phyloP scores from a whole-genome alignment of 1,140 invertebrate genomes.

The Bombus polaris region DNA sequence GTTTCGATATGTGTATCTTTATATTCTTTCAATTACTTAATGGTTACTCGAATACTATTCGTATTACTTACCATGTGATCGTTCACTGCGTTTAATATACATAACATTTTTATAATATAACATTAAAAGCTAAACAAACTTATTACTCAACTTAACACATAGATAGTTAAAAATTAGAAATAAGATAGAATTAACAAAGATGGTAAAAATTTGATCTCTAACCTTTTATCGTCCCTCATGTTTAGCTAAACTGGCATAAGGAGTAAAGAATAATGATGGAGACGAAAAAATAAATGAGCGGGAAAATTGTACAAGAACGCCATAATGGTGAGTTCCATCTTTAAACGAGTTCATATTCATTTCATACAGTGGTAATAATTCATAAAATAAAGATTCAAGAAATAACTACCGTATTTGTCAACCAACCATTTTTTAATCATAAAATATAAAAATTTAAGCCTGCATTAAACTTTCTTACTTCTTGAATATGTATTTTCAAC shows the following conservation, averaged over 20 bases:
- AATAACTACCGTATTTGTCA: background rate
- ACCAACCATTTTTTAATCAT: background rate
- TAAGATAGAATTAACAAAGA: background rate
- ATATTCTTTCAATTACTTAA: no score
- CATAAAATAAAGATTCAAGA: background rate
- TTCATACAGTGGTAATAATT: background rate
- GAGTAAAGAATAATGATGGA: background rate
- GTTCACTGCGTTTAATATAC: no score
- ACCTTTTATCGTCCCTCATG: background rate
- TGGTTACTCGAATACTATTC: no score
- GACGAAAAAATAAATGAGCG: background rate
- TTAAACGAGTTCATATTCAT: background rate
- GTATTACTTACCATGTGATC: no score
- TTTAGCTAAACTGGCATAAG: background rate
- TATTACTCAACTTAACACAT: background rate
- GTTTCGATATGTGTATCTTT: no score
- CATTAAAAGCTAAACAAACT: no score
- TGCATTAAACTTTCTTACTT: background rate
- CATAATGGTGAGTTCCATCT: background rate
- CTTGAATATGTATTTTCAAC: background rate
- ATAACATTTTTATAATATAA: no score
- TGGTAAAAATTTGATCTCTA: background rate
- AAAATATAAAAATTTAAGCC: background rate
- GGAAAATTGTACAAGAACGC: background rate
- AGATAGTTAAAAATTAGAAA: background rate